These are phyloP conservation scores for human DNA, from an alignment of 2,113 vertebrate species.

Conservation along the genomic window DNA sequence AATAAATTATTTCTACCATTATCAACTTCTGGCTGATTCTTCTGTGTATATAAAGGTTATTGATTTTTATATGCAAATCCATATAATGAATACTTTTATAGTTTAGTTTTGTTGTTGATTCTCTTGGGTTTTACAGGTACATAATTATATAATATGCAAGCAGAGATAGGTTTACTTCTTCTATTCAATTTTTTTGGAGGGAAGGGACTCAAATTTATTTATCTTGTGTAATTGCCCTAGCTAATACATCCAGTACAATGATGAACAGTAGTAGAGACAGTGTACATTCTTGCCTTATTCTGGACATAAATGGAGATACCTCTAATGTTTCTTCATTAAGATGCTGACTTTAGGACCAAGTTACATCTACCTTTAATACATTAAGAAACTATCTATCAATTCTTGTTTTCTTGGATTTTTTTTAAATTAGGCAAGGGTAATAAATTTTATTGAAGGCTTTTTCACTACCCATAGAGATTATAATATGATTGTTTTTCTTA, in stretches of 20 bases:
- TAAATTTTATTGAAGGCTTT: neutral
- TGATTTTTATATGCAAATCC: neutral
- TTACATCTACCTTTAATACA: neutral
- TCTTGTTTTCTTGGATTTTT: neutral
- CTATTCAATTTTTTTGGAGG: neutral
- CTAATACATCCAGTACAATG: neutral
- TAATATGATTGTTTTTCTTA: neutral
- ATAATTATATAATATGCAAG: neutral
- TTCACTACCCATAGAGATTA: neutral
- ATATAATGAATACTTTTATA: neutral
- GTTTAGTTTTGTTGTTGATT: neutral
- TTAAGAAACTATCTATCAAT: neutral
- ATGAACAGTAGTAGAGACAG: neutral
- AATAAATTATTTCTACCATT: neutral
- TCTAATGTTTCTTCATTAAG: neutral
- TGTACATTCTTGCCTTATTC: neutral
- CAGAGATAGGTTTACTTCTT: neutral
- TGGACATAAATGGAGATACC: neutral
- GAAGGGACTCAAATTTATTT: neutral
- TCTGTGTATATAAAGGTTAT: neutral
- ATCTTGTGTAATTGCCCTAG: neutral
- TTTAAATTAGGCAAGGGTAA: neutral
- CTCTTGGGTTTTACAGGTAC: neutral
- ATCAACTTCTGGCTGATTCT: neutral
- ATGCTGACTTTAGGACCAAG: neutral